Base-by-base conservation (phyloP, 2,113 vertebrate species). In the Anarrhichthys ocellatus region DNA sequence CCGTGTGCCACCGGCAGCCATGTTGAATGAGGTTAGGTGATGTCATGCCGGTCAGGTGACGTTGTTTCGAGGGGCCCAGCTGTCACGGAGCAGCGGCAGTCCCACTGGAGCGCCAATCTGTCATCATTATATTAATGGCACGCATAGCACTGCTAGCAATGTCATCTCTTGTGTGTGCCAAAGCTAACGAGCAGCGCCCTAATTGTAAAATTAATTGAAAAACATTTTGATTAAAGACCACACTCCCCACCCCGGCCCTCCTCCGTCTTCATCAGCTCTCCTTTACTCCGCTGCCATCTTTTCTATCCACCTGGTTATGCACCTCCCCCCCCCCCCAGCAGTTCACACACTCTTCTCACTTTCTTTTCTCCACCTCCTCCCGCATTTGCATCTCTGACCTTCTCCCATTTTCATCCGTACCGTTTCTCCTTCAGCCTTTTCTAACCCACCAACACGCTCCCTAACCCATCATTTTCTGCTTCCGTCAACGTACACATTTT, bases 191-290 rank as follows among this genome's bases (percentile, higher is more conserved):
- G 93, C 89, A 84, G 90, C 58, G 75, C 81, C 85, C 89, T 95
- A 93, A 94, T 95, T 94, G 93, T 94, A 88, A 92, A 94, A 95
- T 94, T 94, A 94, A 95, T 94, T 94, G 82, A 92, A 94, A 95
- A 94, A 94, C 86, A 92, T 94, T 94, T 93, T 95, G 93, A 94
- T 95, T 94, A 94, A 95, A 93, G 94, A 93, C 87, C 90, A 92
- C 80, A 83, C 82, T 83, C 82, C 68, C 44, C 80, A 83, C 87
- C 87, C 85, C 77, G 11, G 66, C 80, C 79, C 85, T 89, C 82
- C 67, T 91, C 82, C 79, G 69, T 93, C 92, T 90, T 92, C 87
- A 89, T 94, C 93, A 89, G 78, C 72, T 87, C 70, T 20, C 75
- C 80, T 65, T 85, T 73, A 50, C 42, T 40, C 1, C 10, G 1